phyloP scores from a whole-genome alignment of 2,113 vertebrate genomes.

The Chitala chitala region DNA sequence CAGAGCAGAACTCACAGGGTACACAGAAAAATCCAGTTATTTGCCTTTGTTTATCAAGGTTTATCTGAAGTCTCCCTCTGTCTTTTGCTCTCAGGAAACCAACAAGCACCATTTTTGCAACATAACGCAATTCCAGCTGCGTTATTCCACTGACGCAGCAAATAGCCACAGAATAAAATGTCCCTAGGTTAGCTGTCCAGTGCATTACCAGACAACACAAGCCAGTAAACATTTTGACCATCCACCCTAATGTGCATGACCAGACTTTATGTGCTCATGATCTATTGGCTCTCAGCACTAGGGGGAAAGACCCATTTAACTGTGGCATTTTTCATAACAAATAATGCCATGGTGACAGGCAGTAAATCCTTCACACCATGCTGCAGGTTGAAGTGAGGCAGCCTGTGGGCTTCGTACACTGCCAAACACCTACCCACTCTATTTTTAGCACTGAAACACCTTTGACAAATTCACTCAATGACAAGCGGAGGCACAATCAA shows the following conservation, averaged over 20 bases:
- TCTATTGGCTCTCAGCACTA: conserved; percentile 22
- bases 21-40: conserved; percentile 54
- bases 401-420: neutral
- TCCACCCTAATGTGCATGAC: neutral
- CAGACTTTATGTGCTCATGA: conserved; percentile 20
- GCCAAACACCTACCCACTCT: neutral
- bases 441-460: neutral
- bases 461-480: neutral
- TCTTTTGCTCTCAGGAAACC: conserved; percentile 59
- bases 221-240: conserved; percentile 28
- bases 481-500: neutral
- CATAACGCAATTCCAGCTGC: conserved; percentile 66
- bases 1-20: conserved; percentile 58
- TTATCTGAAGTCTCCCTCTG: conserved; percentile 67
- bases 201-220: conserved; percentile 5
- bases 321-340: conserved; percentile 23
- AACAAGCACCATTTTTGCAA: conserved; percentile 59
- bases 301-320: conserved; percentile 19
- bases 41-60: conserved; percentile 70
- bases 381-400: neutral
- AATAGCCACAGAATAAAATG: neutral
- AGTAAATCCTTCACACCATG: conserved; percentile 14
- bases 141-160: conserved; percentile 46
- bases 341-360: conserved; percentile 4
- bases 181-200: conserved; percentile 24